Conservation (phyloP, 1,140 invertebrate species). For the Condylostylus longicornis region DNA sequence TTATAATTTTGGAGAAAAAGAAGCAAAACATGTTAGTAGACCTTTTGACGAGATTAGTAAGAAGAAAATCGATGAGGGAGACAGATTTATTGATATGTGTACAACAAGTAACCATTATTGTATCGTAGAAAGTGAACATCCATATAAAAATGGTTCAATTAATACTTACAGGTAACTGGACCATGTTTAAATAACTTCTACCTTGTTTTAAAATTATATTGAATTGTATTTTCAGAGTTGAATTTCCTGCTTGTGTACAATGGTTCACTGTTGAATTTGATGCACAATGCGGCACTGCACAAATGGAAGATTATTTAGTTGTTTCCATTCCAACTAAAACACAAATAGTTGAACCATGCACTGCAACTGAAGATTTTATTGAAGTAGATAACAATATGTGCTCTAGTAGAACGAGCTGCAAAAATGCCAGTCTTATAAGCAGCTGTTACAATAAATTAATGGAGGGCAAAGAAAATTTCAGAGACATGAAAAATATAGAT, state of each 20-base stretch:
- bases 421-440: slow-evolving; percentile 19
- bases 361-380: slow-evolving; percentile 18
- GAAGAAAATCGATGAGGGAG: background rate
- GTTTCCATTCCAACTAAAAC: slow-evolving; percentile 56
- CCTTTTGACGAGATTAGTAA: background rate
- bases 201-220: slow-evolving; percentile 1
- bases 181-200: background rate
- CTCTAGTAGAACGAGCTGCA: slow-evolving; percentile 3
- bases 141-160: slow-evolving; percentile 81
- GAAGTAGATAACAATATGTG: slow-evolving; percentile 23
- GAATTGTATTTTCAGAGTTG: slow-evolving; percentile 42
- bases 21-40: background rate
- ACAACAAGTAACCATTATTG: slow-evolving; percentile 75
- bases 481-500: slow-evolving; percentile 10
- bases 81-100: slow-evolving; percentile 8
- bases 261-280: slow-evolving; percentile 93
- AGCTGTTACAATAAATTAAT: slow-evolving; percentile 16
- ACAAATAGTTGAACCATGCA: slow-evolving; percentile 5
- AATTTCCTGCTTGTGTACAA: slow-evolving; percentile 73
- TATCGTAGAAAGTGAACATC: slow-evolving; percentile 91
- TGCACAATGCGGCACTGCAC: slow-evolving; percentile 77
- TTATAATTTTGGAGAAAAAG: slow-evolving; percentile 10
- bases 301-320: slow-evolving; percentile 83
- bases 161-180: slow-evolving; percentile 58
- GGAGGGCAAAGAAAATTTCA: slow-evolving; percentile 4